A percentile compares a stretch with the other conserved stretches of the same genome.
These are phyloP conservation scores for Lytechinus pictus DNA, from an alignment of 35 echinoderm and acorn worm species.

Conservation along the genomic window DNA sequence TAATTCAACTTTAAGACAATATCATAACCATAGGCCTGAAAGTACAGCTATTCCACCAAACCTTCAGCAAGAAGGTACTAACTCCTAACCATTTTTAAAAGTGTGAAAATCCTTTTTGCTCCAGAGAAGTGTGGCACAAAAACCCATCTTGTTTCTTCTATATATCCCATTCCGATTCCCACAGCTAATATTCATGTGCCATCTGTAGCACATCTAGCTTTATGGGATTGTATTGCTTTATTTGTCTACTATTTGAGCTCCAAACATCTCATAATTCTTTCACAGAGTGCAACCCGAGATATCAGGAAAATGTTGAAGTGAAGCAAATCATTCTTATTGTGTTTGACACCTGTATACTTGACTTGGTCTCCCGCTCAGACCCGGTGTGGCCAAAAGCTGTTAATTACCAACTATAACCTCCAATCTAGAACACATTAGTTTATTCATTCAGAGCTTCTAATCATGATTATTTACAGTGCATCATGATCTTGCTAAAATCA, in stretches of 20 bases:
- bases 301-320: not conserved
- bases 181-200: not conserved
- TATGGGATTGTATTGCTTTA: not conserved
- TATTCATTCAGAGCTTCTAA: too few species aligned
- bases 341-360: slow-evolving; percentile 10
- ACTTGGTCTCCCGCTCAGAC: not conserved
- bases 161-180: not conserved
- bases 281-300: not conserved
- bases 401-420: not conserved
- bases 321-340: slow-evolving; percentile 5
- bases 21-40: too few species aligned
- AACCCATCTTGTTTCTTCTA: not conserved
- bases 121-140: not conserved
- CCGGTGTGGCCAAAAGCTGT: not conserved
- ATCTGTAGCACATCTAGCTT: not conserved
- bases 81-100: too few species aligned
- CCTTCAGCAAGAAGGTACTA: too few species aligned
- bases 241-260: not conserved
- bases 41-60: too few species aligned
- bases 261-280: slow-evolving; percentile 5
- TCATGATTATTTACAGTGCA: not conserved
- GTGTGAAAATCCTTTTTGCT: too few species aligned
- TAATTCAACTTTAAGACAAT: too few species aligned
- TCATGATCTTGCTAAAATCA: not conserved
- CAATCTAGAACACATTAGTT: not conserved